Conservation (phyloP, 2,888 invertebrate genomes). For the Camponotus fellah region DNA sequence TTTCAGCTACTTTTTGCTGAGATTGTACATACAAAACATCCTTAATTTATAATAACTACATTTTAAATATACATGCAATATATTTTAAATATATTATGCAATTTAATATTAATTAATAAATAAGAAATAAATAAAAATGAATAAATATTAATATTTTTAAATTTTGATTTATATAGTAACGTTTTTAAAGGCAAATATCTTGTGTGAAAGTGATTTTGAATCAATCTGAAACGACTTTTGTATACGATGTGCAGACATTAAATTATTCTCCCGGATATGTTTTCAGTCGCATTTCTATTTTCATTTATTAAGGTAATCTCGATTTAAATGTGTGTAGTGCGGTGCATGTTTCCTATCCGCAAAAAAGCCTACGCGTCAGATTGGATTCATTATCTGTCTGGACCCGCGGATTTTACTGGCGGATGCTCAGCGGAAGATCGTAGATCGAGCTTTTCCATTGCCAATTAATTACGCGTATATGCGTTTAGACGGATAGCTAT, state of each 20-base stretch:
- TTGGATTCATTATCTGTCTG: constrained; percentile 61
- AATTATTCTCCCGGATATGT: constrained; percentile 6
- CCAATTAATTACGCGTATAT: constrained; percentile 65
- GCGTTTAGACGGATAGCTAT: constrained; percentile 58
- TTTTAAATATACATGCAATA: too few species aligned
- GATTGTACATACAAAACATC: too few species aligned
- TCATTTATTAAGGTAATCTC: constrained; percentile 59
- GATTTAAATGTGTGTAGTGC: constrained; percentile 35
- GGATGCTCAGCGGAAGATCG: constrained; percentile 23
- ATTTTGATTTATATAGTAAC: background rate
- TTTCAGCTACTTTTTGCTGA: too few species aligned
- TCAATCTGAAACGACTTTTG: background rate
- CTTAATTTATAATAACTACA: background rate
- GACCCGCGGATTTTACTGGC: constrained; percentile 37
- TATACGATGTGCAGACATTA: constrained; percentile 13
- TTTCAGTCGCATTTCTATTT: constrained; percentile 30
- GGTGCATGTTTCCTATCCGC: background rate
- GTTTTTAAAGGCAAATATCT: background rate
- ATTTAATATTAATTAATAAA: too few species aligned
- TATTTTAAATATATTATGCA: too few species aligned
- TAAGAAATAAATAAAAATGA: background rate
- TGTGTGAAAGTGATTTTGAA: background rate
- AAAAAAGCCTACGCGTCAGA: constrained; percentile 53
- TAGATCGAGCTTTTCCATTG: constrained; percentile 58
- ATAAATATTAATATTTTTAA: background rate